Evolutionary conservation across 2,888 invertebrate species (phyloP), one percentile per base, ranked within the genome.

Genomic region (Polydesmus complanatus): DNA sequence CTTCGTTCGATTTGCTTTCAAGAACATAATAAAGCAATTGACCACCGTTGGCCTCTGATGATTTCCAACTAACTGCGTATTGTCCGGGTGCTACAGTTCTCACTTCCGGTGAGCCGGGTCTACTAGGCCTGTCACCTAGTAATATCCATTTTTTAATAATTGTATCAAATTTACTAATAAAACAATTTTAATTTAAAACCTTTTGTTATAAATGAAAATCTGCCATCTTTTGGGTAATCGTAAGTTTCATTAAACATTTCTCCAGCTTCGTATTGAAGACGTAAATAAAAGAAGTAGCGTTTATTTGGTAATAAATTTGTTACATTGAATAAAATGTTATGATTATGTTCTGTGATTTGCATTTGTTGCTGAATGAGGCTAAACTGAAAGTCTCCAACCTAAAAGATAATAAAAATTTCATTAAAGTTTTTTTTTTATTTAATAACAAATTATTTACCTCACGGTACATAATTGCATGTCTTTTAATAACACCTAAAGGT

Each of bases 11-110:
- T 83, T 37, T 73, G 0, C 86, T 88, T 77, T 91, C 88, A 22
- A 93, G 76, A 49, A 82, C 80, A 73, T 93, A 94, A 58, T 80
- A 74, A 11, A 79, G 76, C 5, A 90, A 79, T n/a, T 81, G 77
- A 0, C 85, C 84, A 0, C 92, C 92, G 69, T 88, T 85, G 18
- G 83, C 81, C 64, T 80, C 80, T 0, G 91, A 84, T 11, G 85
- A 81, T 52, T 83, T 78, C 94, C 94, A 94, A 37, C 37, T 37
- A 37, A 37, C 14, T 69, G 81, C 82, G 68, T 86, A 83, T 23
- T 86, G 79, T 23, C 84, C 83, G 23, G 83, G 82, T 23, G 83
- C 82, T 14, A 89, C 78, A 61, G 83, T 83, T 62, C 84, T 83
- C n/a, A 88, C 80, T 14, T 79, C 77, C 0, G 92, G 86, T 3